A percentile compares a stretch with the other conserved stretches of the same genome.
Evolutionary conservation across 2,113 vertebrate genomes (phyloP).

Genomic region (Pycnonotus jocosus): DNA sequence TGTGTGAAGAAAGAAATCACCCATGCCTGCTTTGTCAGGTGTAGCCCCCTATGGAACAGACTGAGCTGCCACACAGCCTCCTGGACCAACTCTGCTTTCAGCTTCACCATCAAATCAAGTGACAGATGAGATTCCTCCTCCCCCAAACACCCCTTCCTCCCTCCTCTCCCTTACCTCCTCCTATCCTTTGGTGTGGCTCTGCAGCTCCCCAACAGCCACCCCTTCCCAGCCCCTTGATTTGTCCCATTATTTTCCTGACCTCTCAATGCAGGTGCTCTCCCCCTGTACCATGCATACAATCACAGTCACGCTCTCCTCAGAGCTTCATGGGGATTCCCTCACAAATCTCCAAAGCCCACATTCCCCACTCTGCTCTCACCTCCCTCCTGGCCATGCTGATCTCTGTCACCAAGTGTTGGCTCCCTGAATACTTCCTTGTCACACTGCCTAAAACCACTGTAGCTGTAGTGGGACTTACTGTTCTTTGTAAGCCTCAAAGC

Average conservation of each 20-base stretch:
- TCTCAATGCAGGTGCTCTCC: background rate
- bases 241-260: background rate
- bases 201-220: background rate
- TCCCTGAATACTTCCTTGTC: background rate
- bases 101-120: background rate
- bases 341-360: background rate
- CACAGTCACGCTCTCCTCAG: background rate
- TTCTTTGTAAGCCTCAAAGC: background rate
- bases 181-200: accelerated
- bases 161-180: background rate
- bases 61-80: background rate
- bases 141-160: background rate
- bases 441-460: background rate
- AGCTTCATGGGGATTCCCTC: background rate
- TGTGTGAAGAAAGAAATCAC: background rate
- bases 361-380: background rate
- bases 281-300: background rate
- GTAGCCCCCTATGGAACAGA: background rate
- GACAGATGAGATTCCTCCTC: background rate
- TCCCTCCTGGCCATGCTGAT: background rate
- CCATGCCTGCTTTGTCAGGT: background rate
- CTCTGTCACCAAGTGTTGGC: background rate
- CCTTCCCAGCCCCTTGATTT: background rate
- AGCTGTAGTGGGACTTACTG: background rate
- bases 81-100: background rate